Evolutionary conservation across 2,113 vertebrate species (phyloP).

Genomic region (Hipposideros armiger): DNA sequence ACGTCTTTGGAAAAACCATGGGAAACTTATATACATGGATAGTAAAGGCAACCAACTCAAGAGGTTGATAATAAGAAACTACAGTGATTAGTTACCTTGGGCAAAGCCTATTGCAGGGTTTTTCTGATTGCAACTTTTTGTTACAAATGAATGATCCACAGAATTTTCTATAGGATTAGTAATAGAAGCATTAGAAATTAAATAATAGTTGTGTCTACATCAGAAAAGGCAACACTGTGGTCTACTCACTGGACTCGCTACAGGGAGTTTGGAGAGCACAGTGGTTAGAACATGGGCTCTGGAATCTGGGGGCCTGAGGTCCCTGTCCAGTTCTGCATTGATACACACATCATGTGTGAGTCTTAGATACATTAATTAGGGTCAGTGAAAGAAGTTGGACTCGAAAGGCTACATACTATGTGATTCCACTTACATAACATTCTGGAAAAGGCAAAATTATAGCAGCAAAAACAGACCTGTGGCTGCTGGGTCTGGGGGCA

Average conservation of each 20-base stretch:
- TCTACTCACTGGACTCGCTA: neutral
- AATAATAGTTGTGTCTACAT: neutral
- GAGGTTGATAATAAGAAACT: conserved; percentile 27
- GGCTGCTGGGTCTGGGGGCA: neutral
- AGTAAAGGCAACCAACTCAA: neutral
- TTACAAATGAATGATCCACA: conserved; percentile 20
- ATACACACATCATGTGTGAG: neutral
- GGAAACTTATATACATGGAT: conserved; percentile 14
- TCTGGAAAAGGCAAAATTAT: neutral
- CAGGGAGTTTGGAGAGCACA: neutral
- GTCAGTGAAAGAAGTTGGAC: neutral
- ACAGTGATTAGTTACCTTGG: neutral
- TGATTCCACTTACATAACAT: neutral
- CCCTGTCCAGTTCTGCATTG: neutral
- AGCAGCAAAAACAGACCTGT: neutral
- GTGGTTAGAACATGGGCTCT: neutral
- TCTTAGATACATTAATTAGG: neutral
- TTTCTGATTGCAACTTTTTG: conserved; percentile 40
- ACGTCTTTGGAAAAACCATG: neutral
- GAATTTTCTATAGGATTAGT: conserved; percentile 38
- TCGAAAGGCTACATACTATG: neutral
- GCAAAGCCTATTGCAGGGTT: neutral
- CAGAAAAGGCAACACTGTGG: neutral
- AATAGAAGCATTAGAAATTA: neutral
- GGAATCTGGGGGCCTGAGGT: too few relatives aligned